Evolutionary conservation across 2,113 vertebrate species (phyloP), one percentile per base, ranked within the genome.

Genomic region (Gnathonemus echidnorhynchus): DNA sequence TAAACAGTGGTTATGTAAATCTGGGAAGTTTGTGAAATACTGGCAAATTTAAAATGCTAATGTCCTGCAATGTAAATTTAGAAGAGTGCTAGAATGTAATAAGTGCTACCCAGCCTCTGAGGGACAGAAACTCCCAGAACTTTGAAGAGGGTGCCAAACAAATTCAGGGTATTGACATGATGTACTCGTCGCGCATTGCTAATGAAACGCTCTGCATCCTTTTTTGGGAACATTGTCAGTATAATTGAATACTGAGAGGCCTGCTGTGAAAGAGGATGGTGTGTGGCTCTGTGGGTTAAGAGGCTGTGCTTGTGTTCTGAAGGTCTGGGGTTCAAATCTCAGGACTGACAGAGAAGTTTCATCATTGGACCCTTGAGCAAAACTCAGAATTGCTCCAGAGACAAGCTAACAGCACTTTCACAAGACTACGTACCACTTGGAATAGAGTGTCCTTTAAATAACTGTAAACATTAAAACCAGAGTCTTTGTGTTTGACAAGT

Each of bases 181-280:
- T 48, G 83, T 48, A 85, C 83, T 45, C 77, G 15, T 11, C 3
- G 10, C 4, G 39, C 21, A 24, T 48, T 48, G 45, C 45, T 85
- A 85, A 85, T 85, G 39, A 19, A 45, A 45, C 3, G 1, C 39
- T 45, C 19, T 1, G 3, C 9, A 13, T 21, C 19, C 42, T 85
- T 85, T 85, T 48, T n/a, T 48, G 83, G 42, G 83, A 85, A 24
- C 21, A 48, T 17, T n/a, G 42, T 84, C 45, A 48, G 42, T 46
- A 42, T 85, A n/a, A 24, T 42, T 77, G 5, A 77, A 24, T 21
- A 85, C 21, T 10, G 6, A 46, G 24, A 85, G 45, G 45, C 9
- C 2, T 0, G 2, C n/a, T 48, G 1, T 1, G n/a, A 1, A 48
- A 0, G 5, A 0, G 2, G 35, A 19, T 11, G n/a, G 27, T 31